Evolutionary conservation across 2,113 vertebrate genomes (phyloP).

Genomic region (cat (Felis catus)): DNA sequence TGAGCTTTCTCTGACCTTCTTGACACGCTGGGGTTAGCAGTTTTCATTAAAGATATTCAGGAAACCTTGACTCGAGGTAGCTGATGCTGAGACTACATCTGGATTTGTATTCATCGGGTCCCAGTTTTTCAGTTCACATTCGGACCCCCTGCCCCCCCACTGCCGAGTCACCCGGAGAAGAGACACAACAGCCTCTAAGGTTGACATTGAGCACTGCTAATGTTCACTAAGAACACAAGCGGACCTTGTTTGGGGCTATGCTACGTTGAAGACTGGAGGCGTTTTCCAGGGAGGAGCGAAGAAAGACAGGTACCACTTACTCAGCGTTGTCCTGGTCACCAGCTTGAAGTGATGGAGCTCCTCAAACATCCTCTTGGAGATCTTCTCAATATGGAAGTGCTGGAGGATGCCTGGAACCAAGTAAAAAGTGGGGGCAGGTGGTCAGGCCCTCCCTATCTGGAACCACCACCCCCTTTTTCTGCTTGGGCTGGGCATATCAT

Average conservation of each 20-base stretch:
- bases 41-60: slow-evolving; percentile 9
- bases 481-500: slow-evolving; percentile 50
- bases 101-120: slow-evolving; percentile 1
- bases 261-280: background rate
- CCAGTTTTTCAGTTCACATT: slow-evolving; percentile 7
- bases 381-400: slow-evolving; percentile 86
- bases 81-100: background rate
- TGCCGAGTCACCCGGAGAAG: background rate
- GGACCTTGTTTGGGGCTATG: background rate
- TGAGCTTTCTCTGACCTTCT: background rate
- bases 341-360: slow-evolving; percentile 87
- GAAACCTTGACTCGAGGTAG: background rate
- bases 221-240: background rate
- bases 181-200: background rate
- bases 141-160: background rate
- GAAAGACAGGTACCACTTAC: slow-evolving; percentile 82
- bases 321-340: slow-evolving; percentile 88
- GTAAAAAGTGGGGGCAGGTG: slow-evolving; percentile 24
- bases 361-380: slow-evolving; percentile 87
- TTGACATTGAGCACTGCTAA: background rate
- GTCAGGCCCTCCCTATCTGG: slow-evolving; percentile 52
- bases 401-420: slow-evolving; percentile 84
- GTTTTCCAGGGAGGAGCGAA: background rate
- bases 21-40: background rate
- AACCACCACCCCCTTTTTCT: background rate